A percentile compares a stretch with the other conserved stretches of the same genome.
These are phyloP conservation scores for Athene noctua DNA, from an alignment of 2,113 vertebrate genomes.

Conservation along the genomic window DNA sequence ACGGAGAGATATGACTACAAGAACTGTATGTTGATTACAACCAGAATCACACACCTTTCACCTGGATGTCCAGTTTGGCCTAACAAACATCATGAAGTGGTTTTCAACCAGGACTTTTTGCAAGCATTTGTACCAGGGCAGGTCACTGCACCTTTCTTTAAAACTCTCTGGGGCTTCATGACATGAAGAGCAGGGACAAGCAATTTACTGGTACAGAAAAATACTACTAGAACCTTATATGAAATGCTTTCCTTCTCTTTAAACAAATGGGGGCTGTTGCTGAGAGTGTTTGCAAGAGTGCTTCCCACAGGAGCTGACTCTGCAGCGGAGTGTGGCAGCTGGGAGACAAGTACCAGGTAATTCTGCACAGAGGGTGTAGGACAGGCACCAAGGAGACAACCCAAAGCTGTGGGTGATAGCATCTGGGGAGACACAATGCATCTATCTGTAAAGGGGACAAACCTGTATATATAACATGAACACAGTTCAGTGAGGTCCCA, in stretches of 20 bases:
- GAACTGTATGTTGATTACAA: background rate
- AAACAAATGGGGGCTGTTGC: fast-evolving
- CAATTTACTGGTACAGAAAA: background rate
- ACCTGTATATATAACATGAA: background rate
- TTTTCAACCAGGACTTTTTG: background rate
- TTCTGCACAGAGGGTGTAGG: background rate
- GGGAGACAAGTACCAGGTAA: background rate
- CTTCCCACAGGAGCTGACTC: background rate
- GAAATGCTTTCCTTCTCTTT: background rate
- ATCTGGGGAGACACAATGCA: fast-evolving
- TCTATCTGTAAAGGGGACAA: background rate
- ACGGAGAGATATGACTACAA: background rate
- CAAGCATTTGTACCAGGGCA: background rate
- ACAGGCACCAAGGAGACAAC: background rate
- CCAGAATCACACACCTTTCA: background rate
- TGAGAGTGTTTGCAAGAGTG: background rate
- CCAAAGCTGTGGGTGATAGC: background rate
- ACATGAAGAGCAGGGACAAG: background rate
- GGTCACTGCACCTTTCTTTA: background rate
- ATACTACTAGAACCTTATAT: background rate
- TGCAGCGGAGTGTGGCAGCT: background rate
- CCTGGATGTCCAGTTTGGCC: background rate
- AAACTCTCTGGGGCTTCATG: background rate
- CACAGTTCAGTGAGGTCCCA: background rate
- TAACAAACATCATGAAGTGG: background rate